Evolutionary conservation across 2,888 invertebrate species (phyloP).

Genomic region (Ochropacha duplaris): DNA sequence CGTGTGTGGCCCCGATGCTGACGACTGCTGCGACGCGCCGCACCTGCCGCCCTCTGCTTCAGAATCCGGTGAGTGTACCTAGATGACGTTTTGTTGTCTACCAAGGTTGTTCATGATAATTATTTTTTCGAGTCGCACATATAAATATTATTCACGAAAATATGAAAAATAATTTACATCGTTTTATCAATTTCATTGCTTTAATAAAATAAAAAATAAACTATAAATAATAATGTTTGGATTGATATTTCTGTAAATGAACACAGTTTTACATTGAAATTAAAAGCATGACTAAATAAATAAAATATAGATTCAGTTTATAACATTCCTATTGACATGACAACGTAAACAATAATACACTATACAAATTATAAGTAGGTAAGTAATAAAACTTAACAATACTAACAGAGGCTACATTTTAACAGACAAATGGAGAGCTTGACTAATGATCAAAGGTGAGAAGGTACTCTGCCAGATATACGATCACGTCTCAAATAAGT

Average conservation of each 20-base stretch:
- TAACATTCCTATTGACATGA: conserved; percentile 1
- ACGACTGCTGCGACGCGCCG: conserved; percentile 80
- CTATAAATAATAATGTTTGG: too few relatives aligned
- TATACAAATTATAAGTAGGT: conserved; percentile 24
- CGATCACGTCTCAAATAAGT: conserved; percentile 21
- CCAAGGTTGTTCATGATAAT: not conserved
- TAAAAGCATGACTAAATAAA: not conserved
- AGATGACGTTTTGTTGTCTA: conserved; percentile 16
- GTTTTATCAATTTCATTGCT: not conserved
- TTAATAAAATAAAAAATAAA: too few relatives aligned
- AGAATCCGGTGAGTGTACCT: conserved; percentile 65
- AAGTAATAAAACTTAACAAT: conserved; percentile 27
- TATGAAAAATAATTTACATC: not conserved
- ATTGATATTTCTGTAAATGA: too few relatives aligned
- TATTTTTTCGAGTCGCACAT: not conserved
- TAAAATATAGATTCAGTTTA: not conserved
- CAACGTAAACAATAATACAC: conserved; percentile 16
- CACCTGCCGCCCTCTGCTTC: conserved; percentile 79
- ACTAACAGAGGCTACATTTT: conserved; percentile 60
- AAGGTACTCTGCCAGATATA: conserved; percentile 21
- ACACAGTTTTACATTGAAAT: too few relatives aligned
- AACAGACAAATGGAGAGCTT: conserved; percentile 67
- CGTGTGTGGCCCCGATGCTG: conserved; percentile 79
- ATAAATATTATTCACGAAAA: not conserved
- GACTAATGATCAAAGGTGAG: conserved; percentile 64